phyloP scores from a whole-genome alignment of 2,113 vertebrate genomes.

The Oplegnathus fasciatus region DNA sequence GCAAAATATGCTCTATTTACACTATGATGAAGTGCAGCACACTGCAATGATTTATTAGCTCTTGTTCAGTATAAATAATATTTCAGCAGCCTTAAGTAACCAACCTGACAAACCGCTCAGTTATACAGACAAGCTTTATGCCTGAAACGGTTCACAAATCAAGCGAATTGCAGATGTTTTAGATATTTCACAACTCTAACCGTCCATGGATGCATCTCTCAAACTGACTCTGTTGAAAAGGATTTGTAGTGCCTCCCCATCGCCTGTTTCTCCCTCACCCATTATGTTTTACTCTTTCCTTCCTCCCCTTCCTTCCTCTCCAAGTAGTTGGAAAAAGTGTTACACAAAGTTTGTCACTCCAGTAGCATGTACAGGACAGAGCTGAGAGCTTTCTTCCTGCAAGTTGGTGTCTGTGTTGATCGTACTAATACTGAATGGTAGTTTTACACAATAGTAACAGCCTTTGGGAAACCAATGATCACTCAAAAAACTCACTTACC shows the following conservation, averaged over 20 bases:
- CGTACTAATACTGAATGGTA: constrained; percentile 39
- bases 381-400: constrained; percentile 42
- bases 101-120: constrained; percentile 34
- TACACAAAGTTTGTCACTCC: constrained; percentile 11
- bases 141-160: constrained; percentile 27
- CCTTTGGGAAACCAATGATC: constrained; percentile 56
- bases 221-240: constrained; percentile 33
- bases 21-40: constrained; percentile 35
- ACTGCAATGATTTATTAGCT: constrained; percentile 60
- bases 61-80: constrained; percentile 46
- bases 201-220: constrained; percentile 46
- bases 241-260: constrained; percentile 65
- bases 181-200: constrained; percentile 51
- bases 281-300: constrained; percentile 1
- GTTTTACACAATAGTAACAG: constrained; percentile 33
- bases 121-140: constrained; percentile 38
- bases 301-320: constrained; percentile 17
- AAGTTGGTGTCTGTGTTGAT: constrained; percentile 44
- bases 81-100: constrained; percentile 68
- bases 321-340: constrained; percentile 17
- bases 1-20: constrained; percentile 55
- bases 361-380: constrained; percentile 64
- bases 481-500: constrained; percentile 49
- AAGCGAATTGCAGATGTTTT: constrained; percentile 42
- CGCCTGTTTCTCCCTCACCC: not conserved